A percentile compares a stretch with the other conserved stretches of the same genome.
Evolutionary conservation across 2,888 invertebrate genomes (phyloP).

Genomic region (Scaptomyza tumidula): DNA sequence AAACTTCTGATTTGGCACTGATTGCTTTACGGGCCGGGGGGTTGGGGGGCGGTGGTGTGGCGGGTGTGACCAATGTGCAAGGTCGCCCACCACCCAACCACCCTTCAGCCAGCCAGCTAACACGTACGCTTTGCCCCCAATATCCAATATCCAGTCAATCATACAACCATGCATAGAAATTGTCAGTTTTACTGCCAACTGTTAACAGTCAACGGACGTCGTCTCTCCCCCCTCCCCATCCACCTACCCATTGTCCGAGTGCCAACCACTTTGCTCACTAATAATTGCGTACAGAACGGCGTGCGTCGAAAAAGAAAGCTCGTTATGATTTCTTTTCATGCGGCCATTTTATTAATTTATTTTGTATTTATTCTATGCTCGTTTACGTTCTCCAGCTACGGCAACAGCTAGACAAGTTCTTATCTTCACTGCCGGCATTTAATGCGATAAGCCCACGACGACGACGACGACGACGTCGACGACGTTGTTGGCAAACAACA

Average conservation of each 20-base stretch:
- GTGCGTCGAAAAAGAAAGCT: slow-evolving; percentile 44
- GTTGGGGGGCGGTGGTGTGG: background rate
- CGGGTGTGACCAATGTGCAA: slow-evolving; percentile 7
- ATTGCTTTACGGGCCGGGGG: slow-evolving; percentile 65
- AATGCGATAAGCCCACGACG: slow-evolving; percentile 77
- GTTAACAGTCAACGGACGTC: slow-evolving; percentile 1
- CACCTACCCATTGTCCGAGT: background rate
- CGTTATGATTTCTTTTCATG: slow-evolving; percentile 66
- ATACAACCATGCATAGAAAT: slow-evolving; percentile 35
- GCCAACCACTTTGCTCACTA: slow-evolving; percentile 52
- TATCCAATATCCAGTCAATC: slow-evolving; percentile 41
- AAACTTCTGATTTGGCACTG: slow-evolving; percentile 80
- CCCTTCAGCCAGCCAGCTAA: background rate
- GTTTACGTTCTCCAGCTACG: slow-evolving; percentile 26
- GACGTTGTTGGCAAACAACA: slow-evolving; percentile 67
- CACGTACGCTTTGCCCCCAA: background rate
- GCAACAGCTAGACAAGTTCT: slow-evolving; percentile 61
- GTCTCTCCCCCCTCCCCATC: too few relatives aligned
- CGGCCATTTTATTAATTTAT: slow-evolving; percentile 77
- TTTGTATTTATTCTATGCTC: slow-evolving; percentile 71
- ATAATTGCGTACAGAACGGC: slow-evolving; percentile 60
- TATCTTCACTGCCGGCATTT: slow-evolving; percentile 73
- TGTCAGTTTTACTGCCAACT: slow-evolving; percentile 25
- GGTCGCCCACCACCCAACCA: background rate
- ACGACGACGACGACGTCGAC: slow-evolving; percentile 51